A percentile compares a stretch with the other conserved stretches of the same genome.
Conservation (phyloP, 2,113 vertebrate genomes). For the Vanacampus margaritifer region DNA sequence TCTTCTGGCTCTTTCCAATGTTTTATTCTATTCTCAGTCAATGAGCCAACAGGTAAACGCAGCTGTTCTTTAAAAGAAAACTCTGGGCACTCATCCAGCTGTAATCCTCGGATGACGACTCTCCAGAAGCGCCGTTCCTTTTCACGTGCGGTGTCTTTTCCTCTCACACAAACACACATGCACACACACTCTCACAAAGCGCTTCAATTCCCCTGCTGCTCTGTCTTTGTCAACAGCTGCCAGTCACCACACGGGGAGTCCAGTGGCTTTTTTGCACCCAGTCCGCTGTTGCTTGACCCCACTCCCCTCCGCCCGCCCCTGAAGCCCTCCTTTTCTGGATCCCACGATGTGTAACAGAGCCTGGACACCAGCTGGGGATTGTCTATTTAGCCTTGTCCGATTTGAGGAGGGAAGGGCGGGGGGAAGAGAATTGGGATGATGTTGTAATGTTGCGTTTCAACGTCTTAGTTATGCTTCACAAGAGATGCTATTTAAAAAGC, state of each 20-base stretch:
- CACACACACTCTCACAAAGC: constrained; percentile 17
- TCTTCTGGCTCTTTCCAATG: constrained; percentile 31
- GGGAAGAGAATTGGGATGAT: constrained; percentile 15
- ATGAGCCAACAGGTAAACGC: constrained; percentile 35
- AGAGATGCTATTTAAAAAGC: constrained; percentile 30
- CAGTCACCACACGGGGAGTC: constrained; percentile 35
- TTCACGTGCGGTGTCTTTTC: constrained; percentile 40
- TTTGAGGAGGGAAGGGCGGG: constrained; percentile 22
- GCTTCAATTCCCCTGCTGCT: constrained; percentile 35
- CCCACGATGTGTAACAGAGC: constrained; percentile 37
- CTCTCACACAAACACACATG: constrained; percentile 13
- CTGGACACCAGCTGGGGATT: constrained; percentile 45
- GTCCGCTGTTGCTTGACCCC: constrained; percentile 37
- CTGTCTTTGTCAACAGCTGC: constrained; percentile 46
- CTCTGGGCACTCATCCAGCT: constrained; percentile 32
- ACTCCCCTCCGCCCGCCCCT: constrained; percentile 6
- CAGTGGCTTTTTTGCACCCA: constrained; percentile 34
- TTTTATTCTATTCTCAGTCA: constrained; percentile 21
- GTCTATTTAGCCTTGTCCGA: constrained; percentile 36
- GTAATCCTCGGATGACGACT: constrained; percentile 38
- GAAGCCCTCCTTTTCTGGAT: constrained; percentile 36
- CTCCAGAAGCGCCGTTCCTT: constrained; percentile 41
- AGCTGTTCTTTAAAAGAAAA: constrained; percentile 32
- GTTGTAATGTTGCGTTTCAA: constrained; percentile 33
- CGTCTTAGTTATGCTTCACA: constrained; percentile 33